Base-by-base conservation (phyloP, 2,797 vertebrate genomes). In the Pitangus sulphuratus region DNA sequence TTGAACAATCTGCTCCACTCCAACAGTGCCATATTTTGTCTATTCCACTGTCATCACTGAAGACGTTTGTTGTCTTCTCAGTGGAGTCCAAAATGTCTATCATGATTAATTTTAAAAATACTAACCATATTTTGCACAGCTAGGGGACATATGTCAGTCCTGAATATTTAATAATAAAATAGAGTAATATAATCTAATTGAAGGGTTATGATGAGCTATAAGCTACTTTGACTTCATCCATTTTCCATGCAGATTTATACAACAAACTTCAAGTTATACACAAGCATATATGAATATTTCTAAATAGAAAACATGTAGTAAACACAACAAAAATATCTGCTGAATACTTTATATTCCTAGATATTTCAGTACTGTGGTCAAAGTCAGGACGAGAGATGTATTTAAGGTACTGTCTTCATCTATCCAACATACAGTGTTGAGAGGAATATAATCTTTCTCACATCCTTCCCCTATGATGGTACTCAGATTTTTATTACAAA, bases 1-100 rank as follows among this genome's bases (percentile, higher is more conserved):
- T 91, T 72, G 72, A 91, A 54, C 91, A 96, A 89, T 93, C 80
- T 95, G 90, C 70, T 95, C 37, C 26, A 71, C 31, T 88, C 57
- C 31, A 54, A 71, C 85, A 78, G 64, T 72, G 90, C 83, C 79
- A 91, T 84, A 70, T 91, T 94, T 93, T 86, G 44, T 90, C 77
- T 90, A 5, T 79, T 88, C 48, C 58, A 79, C 47, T 91, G 33
- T 53, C 62, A 80, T 86, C 39, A 40, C 26, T 51, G 40, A 69
- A 89, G 22, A 82, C 14, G 70, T 90, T 82, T 79, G 65, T 51
- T 65, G 16, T 62, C 60, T 79, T 88, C 53, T 75, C 53, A 68
- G 35, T 64, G 50, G 13, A 88, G 25, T 37, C 20, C 26, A 81
- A 92, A 94, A 75, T 85, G 24, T 75, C 15, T 88, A 18, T 81